Base-by-base conservation (phyloP, 2,113 vertebrate genomes). In the Malurus melanocephalus region DNA sequence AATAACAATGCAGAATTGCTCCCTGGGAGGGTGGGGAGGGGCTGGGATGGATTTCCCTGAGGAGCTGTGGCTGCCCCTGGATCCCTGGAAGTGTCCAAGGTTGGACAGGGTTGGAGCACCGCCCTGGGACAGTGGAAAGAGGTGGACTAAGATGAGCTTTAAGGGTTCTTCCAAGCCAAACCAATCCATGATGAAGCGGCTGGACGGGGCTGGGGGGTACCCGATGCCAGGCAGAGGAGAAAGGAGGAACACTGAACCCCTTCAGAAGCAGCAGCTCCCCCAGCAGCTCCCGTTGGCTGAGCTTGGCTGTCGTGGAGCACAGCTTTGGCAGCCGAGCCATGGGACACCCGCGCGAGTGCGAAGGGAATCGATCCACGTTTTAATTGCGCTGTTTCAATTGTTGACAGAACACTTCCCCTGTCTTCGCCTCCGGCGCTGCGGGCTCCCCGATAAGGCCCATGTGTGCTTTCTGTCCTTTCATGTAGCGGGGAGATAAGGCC, bases 401-500 rank as follows among this genome's bases (percentile, higher is more conserved):
- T 78, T 94, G 95, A 93, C 92, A 92, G 85, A 83, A 74, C 6
- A 64, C 73, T 94, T 93, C 88, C 91, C 73, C 1, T 38, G 72
- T 84, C 88, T 65, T 90, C 79, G 10, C 91, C 95, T 90, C 22
- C 7, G 3, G 75, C 17, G 7, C 62, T 71, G 85, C 0, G 82
- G 85, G 92, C 79, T 89, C 83, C 53, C 64, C 0, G 91, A 94
- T 96, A 96, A 95, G 94, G 83, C 62, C 35, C 19, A 27, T 40
- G 85, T 92, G 94, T 89, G 91, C 77, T 59, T 20, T 77, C 69
- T 74, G 91, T 82, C 87, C 90, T 94, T 93, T 92, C 13, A 59
- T 93, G 95, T 62, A 89, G 88, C 91, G 26, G 67, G 30, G 52
- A 94, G 95, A 96, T 96, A 96, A 96, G 86, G 73, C 33, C 69